Conservation (phyloP, 2,113 vertebrate species). For the Phalacrocorax brasilianus region DNA sequence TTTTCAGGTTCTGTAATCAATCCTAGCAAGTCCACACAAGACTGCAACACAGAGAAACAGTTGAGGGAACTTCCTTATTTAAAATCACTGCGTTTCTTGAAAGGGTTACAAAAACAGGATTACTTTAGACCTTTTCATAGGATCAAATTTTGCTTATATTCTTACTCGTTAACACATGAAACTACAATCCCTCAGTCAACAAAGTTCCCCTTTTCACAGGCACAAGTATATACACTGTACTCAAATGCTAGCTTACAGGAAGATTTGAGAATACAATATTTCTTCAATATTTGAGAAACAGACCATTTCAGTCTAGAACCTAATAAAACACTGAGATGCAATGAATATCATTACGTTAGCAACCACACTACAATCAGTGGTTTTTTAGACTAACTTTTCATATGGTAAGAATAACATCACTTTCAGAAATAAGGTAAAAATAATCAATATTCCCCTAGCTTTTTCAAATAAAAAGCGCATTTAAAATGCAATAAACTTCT, state of each 20-base stretch:
- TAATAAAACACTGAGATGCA: neutral
- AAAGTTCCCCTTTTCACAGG: neutral
- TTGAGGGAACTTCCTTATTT: conserved; percentile 13
- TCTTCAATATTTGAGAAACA: neutral
- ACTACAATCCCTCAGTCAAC: neutral
- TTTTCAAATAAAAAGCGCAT: neutral
- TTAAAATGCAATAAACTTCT: neutral
- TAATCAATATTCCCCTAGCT: neutral
- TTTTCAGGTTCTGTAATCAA: conserved; percentile 12
- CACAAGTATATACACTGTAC: neutral
- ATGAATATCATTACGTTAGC: neutral
- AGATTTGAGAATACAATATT: neutral
- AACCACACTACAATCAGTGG: neutral
- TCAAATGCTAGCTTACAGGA: neutral
- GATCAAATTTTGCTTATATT: conserved; percentile 30
- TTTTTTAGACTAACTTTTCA: neutral
- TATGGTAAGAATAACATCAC: neutral
- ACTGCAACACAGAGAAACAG: neutral
- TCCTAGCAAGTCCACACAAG: neutral
- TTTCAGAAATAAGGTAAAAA: neutral
- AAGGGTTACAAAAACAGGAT: conserved; percentile 34
- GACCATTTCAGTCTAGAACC: neutral
- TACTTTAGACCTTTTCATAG: conserved; percentile 16
- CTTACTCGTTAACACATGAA: neutral
- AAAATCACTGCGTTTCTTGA: neutral